Base-by-base conservation (phyloP, 2,797 vertebrate genomes). In the Halcyon badia region DNA sequence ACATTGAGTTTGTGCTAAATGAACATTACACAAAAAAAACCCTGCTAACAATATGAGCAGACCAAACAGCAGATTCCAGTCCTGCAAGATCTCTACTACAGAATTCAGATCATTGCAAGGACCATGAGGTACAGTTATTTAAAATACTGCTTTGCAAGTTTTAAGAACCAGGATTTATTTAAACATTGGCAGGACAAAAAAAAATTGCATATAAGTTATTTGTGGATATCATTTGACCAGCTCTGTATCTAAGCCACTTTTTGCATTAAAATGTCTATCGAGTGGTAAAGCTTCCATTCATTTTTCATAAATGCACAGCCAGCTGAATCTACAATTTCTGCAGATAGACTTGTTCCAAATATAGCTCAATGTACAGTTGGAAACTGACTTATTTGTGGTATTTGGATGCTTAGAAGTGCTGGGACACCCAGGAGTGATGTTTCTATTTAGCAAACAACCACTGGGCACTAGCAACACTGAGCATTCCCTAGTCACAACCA, bases 301-400 rank as follows among this genome's bases (percentile, higher is more conserved):
- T 70, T 87, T 90, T 62, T 90, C 30, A 60, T 52, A 87, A 87
- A 68, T 14, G 11, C 33, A 66, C 31, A 89, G 5, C 4, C 7
- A 91, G 41, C 11, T 68, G 41, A 90, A 89, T 14, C 52, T 64
- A 84, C 7, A 73, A 77, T 73, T 90, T 93, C 71, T 77, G 39
- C 35, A 87, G 78, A 79, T 66, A 89, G 46, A 31, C 20, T 62
- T 64, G 6, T 48, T 87, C 60, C 60, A 85, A 87, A 92, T 64
- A 87, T 49, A 96, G 56, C 31, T 64, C 26, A 80, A 35, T 41
- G 26, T 83, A 56, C 25, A 68, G 68, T 18, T 64, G 18, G 28
- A 89, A 96, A 66, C 14, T 41, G n/a, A 75, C 73, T 89, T 96
- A 64, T 77, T 85, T 0, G 12, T 93, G 56, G 52, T 82, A 84